phyloP scores from a whole-genome alignment of 2,888 invertebrate species.

The Cistogaster globosa region DNA sequence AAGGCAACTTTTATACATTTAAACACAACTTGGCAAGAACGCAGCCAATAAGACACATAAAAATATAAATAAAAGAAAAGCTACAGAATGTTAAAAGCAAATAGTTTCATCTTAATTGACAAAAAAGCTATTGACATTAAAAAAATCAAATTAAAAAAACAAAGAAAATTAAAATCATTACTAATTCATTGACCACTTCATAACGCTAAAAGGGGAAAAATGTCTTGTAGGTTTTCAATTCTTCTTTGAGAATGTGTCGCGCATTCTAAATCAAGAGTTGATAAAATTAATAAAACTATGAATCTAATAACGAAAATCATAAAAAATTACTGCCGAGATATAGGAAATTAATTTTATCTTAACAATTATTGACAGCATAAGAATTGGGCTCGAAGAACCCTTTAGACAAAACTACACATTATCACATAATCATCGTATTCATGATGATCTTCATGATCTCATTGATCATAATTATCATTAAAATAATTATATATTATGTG shows the following conservation, averaged over 20 bases:
- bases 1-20: conserved; percentile 29
- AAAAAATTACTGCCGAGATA: neutral
- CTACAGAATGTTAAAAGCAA: conserved; percentile 1
- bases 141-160: conserved; percentile 9
- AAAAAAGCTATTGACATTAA: conserved; percentile 56
- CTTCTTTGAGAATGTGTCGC: neutral
- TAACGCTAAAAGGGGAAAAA: conserved; percentile 43
- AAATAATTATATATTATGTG: conserved; percentile 44
- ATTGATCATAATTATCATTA: conserved; percentile 18
- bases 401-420: neutral
- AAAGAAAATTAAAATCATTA: conserved; percentile 52
- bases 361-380: conserved; percentile 38
- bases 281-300: neutral
- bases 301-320: conserved; percentile 4
- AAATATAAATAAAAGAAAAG: conserved; percentile 8
- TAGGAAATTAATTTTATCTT: neutral
- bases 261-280: neutral
- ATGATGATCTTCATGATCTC: conserved; percentile 30
- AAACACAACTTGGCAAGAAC: conserved; percentile 20
- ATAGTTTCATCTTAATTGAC: conserved; percentile 1
- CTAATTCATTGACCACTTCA: conserved; percentile 68
- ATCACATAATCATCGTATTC: neutral
- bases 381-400: conserved; percentile 14
- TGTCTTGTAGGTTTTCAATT: conserved; percentile 1
- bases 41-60: neutral